Base-by-base conservation (phyloP, 2,113 vertebrate genomes). In the Murina feae region DNA sequence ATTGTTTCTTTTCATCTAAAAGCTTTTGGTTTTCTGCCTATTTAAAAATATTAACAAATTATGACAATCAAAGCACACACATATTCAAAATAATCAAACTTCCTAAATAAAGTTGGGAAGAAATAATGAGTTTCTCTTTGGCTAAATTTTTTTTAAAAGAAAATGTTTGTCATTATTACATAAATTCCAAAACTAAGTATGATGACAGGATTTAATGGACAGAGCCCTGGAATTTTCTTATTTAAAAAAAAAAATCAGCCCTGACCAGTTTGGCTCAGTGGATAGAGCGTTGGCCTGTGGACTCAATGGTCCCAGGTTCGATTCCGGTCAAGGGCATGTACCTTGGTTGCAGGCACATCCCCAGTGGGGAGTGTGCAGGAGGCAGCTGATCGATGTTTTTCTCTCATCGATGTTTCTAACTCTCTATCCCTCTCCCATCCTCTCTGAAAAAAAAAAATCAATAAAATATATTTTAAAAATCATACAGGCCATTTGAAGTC, bases 21-120 rank as follows among this genome's bases (percentile, higher is more conserved):
- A 98, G 85, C 71, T 71, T 97, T 96, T 98, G 95, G 39, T 96
- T 79, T 97, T 98, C 98, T 81, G 90, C 96, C 99, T 99, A 86
- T 95, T 97, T 95, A 95, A 95, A 86, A 96, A 97, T 25, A 96
- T 53, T 0, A 93, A 60, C 37, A 91, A 95, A 96, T 68, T 17
- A 74, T 92, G 39, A 97, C 9, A 60, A 47, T 44, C 51, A 97
- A 92, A 82, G 17, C 28, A 79, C 4, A 92, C 3, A 97, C 39
- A 85, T 66, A 92, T 44, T 82, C 39, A 96, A 93, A 91, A 95
- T 63, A 82, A 87, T 80, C 72, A 68, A 95, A 72, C 1, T 84
- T 2, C 1, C 44, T 79, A 86, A 91, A 83, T 6, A 90, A 7
- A 95, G 30, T 35, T 86, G 25, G 72, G 4, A 17, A 81, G 21